These are phyloP conservation scores for Pituophis catenifer DNA, from an alignment of 2,113 vertebrate genomes.

Conservation along the genomic window DNA sequence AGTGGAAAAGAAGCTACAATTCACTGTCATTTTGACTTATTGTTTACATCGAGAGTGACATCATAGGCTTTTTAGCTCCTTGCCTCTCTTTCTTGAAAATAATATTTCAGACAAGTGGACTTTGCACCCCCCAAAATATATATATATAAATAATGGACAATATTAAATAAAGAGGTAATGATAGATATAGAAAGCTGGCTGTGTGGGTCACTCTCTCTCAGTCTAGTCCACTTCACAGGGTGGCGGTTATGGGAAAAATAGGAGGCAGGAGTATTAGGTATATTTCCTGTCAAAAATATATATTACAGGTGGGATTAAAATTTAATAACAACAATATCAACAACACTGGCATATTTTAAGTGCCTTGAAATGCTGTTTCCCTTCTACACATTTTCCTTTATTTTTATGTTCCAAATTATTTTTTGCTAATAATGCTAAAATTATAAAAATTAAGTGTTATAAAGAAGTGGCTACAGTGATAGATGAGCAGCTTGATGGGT, in stretches of 20 bases:
- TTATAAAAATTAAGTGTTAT: not conserved
- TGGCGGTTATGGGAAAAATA: not conserved
- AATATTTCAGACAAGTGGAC: not conserved
- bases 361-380: not conserved
- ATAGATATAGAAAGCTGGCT: not conserved
- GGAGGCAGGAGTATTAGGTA: not conserved
- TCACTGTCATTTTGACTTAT: not conserved
- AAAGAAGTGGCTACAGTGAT: not conserved
- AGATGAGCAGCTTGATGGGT: not conserved
- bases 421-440: not conserved
- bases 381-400: not conserved
- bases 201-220: not conserved
- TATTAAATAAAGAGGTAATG: slow-evolving; percentile 6
- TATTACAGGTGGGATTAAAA: not conserved
- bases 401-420: not conserved
- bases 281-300: not conserved
- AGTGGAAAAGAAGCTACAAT: not conserved
- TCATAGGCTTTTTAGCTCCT: not conserved
- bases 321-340: not conserved
- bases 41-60: not conserved
- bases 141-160: slow-evolving; percentile 1
- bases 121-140: not conserved
- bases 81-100: not conserved
- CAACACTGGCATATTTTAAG: not conserved
- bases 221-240: not conserved